Percentiles rank a stretch among this genome's conserved stretches.
Conservation (phyloP, 2,113 vertebrate species). For the Pyrgilauda ruficollis region DNA sequence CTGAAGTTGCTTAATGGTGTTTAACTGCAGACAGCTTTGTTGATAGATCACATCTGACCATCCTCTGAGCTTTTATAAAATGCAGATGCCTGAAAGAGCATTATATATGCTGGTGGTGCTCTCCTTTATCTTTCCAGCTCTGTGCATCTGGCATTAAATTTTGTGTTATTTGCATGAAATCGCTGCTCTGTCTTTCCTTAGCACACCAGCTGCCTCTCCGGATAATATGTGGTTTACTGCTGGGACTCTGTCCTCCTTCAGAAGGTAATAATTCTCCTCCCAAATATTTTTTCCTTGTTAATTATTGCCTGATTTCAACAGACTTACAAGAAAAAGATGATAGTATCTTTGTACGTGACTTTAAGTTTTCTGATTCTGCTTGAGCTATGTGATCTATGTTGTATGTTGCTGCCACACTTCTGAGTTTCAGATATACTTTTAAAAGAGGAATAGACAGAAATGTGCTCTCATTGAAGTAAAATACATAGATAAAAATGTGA, state of each 20-base stretch:
- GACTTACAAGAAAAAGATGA: not conserved
- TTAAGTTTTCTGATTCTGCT: not conserved
- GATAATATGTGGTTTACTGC: not conserved
- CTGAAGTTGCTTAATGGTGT: not conserved
- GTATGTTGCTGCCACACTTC: not conserved
- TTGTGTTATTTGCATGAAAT: not conserved
- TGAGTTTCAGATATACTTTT: not conserved
- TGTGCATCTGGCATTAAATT: not conserved
- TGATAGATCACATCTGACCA: not conserved
- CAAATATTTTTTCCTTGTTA: not conserved
- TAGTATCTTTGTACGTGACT: rapidly evolving
- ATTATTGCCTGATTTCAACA: not conserved
- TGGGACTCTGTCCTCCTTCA: not conserved
- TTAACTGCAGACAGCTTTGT: not conserved
- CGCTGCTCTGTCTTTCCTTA: not conserved
- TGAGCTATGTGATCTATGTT: not conserved
- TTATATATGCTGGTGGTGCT: not conserved
- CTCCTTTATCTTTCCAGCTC: rapidly evolving
- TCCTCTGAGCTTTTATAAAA: not conserved
- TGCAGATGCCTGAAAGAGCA: not conserved
- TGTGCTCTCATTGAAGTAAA: not conserved
- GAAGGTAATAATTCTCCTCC: not conserved
- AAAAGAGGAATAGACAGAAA: not conserved
- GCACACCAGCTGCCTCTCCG: not conserved
- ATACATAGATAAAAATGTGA: not conserved